Evolutionary conservation across 2,113 vertebrate species (phyloP), one percentile per base, ranked within the genome.

Genomic region (Pollimyrus isidori): DNA sequence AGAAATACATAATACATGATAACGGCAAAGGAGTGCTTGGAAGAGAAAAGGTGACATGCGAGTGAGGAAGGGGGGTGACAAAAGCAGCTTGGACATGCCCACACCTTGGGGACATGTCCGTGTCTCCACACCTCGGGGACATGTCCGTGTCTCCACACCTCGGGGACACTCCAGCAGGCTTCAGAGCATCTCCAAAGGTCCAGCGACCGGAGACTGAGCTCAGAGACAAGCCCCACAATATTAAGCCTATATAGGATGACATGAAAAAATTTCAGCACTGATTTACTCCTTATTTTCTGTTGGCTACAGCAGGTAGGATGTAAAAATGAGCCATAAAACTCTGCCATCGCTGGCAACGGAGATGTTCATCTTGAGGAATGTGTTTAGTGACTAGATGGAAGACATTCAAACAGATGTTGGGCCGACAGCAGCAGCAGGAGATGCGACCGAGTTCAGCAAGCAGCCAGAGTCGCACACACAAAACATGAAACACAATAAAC

Each of bases 251-350:
- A 80, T 42, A 76, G 73, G 35, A 76, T 39, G 35, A 42, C 13
- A 76, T 17, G 42, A 39, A 73, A 10, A 73, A 39, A 80, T 80
- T 17, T 17, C 73, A 80, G 73, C 73, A 42, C 42, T 80, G 73
- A 80, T 80, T 80, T 80, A 80, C 73, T 80, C 73, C 73, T 80
- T 80, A 80, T 80, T 42, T 42, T 80, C 73, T 80, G 73, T 35
- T 80, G 73, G 73, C 35, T 80, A 80, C 35, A 42, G 73, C 73
- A 80, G 73, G 73, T 35, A 80, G 73, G 73, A 42, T 80, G 73
- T 80, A 42, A 80, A 80, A 42, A 80, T 80, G 73, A 80, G 73
- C 35, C 35, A 80, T 80, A 80, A 80, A 80, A 80, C 35, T 35
- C 35, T 15, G 6, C 30, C 30, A 17, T 80, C 3, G 73, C 73